Base-by-base conservation (phyloP, 2,888 invertebrate genomes). In the Anodontia alba region DNA sequence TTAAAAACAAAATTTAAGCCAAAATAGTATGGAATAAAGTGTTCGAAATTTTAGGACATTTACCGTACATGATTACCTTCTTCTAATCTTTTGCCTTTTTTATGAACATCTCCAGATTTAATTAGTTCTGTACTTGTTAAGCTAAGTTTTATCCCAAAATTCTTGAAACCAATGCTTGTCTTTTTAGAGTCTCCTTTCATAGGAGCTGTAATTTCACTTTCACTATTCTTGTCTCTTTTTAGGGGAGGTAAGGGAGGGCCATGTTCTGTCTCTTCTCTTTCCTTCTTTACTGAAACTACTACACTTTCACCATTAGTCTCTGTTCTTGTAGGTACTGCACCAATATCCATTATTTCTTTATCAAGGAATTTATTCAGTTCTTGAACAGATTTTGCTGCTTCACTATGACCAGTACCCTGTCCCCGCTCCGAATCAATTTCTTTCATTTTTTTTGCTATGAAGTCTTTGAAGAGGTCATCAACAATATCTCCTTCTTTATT, bases 401-500 rank as follows among this genome's bases (percentile, higher is more conserved):
- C 73, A 23, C 57, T 49, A 33, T 72, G 68, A 3, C 54, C 70
- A 26, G 62, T 77, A 20, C 62, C 57, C 8, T 68, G 36, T 42
- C 82, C 80, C 29, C 67, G 72, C 54, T 85, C 86, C 31, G 33
- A 26, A 20, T 86, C 86, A 36, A 88, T 88, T 67, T 90, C 78
- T 49, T 87, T 81, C 78, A 90, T 87, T 76, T 91, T 92, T 12
- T 86, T 75, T 8, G 91, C 86, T 68, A 91, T 83, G 67, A 91
- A 91, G 70, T 91, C 91, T 80, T 91, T 90, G 76, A 92, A 92
- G 43, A 92, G 82, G 72, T 92, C 89, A 83, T 91, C 91, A 46
- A 92, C 92, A 76, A 90, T 88, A 46, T 84, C 82, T 15, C 77
- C 51, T 71, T 80, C 81, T 42, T 78, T 81, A 15, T 49, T 75